Percentiles rank a stretch among this genome's conserved stretches.
Conservation (phyloP, 2,888 invertebrate genomes). For the Horisme vitalbata region DNA sequence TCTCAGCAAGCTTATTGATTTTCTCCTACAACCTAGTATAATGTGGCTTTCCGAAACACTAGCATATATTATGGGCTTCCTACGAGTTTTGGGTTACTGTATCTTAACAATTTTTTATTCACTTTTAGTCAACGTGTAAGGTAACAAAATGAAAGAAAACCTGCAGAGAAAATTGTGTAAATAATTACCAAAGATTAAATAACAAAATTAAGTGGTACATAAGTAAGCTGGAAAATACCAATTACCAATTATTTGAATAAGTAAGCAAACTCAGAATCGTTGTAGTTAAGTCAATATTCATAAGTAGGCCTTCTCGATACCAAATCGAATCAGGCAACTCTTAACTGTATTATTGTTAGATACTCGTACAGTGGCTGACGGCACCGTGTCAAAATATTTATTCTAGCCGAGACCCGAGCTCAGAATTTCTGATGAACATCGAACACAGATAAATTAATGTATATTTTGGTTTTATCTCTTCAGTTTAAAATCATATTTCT, state of each 20-base stretch:
- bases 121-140: no score
- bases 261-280: slow-evolving; percentile 1
- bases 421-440: slow-evolving; percentile 20
- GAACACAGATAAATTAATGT: slow-evolving; percentile 11
- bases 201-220: no score
- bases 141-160: no score
- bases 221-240: not conserved
- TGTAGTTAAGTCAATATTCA: slow-evolving; percentile 8
- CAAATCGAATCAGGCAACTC: slow-evolving; percentile 8
- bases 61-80: no score
- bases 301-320: slow-evolving; percentile 2
- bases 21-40: not conserved
- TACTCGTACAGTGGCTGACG: slow-evolving; percentile 24
- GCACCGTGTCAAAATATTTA: slow-evolving; percentile 36
- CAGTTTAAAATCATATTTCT: slow-evolving; percentile 1
- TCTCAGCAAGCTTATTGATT: slow-evolving; percentile 8
- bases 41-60: not conserved
- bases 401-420: slow-evolving; percentile 21
- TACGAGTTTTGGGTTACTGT: no score
- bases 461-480: slow-evolving; percentile 21
- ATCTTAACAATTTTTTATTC: no score
- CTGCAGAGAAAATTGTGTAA: no score
- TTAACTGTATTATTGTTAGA: slow-evolving; percentile 17
- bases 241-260: not conserved
- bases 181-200: no score